A percentile compares a stretch with the other conserved stretches of the same genome.
phyloP scores from a whole-genome alignment of 2,888 invertebrate genomes.

The Plagodis dolabraria region DNA sequence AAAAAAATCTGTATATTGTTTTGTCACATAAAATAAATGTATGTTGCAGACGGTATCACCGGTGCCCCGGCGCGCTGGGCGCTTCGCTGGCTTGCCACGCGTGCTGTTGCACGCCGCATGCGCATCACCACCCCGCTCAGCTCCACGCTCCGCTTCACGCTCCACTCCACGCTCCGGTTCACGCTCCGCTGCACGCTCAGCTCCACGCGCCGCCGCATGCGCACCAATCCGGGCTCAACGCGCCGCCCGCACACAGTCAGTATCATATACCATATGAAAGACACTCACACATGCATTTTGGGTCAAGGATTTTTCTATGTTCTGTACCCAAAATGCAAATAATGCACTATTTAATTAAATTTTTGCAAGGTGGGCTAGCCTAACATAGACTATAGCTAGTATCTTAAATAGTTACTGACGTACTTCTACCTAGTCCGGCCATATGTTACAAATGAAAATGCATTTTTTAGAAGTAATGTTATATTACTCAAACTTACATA shows the following conservation, averaged over 20 bases:
- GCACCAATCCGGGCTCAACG: constrained; percentile 31
- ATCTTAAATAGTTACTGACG: no score
- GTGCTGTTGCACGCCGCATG: constrained; percentile 57
- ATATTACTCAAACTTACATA: no score
- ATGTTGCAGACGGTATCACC: constrained; percentile 50
- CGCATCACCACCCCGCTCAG: constrained; percentile 35
- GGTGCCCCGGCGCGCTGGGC: constrained; percentile 42
- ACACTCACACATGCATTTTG: background rate
- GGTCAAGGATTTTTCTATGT: no score
- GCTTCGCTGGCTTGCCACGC: constrained; percentile 58
- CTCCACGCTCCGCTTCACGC: no score
- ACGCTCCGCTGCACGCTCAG: background rate
- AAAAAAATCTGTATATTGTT: no score
- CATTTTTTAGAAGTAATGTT: no score
- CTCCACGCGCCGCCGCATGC: constrained; percentile 19
- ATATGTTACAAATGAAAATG: no score
- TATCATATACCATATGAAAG: background rate
- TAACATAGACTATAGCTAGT: no score
- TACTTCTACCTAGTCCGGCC: no score
- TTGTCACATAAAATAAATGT: background rate
- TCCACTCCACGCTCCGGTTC: background rate
- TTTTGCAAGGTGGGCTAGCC: no score
- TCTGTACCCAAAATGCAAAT: no score
- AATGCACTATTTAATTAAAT: no score
- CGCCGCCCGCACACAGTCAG: constrained; percentile 64